Evolutionary conservation across 2,888 invertebrate species (phyloP), one percentile per base, ranked within the genome.

Genomic region (Eupithecia insigniata): DNA sequence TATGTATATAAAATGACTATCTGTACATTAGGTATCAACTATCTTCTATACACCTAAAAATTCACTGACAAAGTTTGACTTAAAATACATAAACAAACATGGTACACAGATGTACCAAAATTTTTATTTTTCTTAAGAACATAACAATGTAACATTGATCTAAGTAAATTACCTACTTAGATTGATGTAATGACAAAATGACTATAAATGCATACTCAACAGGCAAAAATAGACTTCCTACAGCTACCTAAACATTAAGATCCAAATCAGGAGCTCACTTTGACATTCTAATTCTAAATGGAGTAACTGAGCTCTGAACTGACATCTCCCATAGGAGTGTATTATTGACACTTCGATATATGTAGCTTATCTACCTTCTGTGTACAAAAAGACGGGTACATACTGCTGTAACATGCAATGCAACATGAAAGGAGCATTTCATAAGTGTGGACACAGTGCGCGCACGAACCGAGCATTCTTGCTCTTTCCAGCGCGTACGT

Each of bases 151-250:
- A 14, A n/a, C 12, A 4, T n/a, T n/a, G n/a, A n/a, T n/a, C n/a
- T n/a, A n/a, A n/a, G n/a, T n/a, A n/a, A n/a, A n/a, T n/a, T n/a
- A n/a, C n/a, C n/a, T n/a, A n/a, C n/a, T n/a, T n/a, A n/a, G n/a
- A n/a, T n/a, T n/a, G n/a, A n/a, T n/a, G n/a, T 30, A 30, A 30
- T 1, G 60, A 34, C 26, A 26, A 39, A n/a, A 26, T 64, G 22
- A 55, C 66, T 51, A 22, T 55, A 67, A 67, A 60, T 62, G 61
- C 61, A 62, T 34, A 62, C 5, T 32, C 32, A 62, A 62, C 34
- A n/a, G 61, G n/a, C 32, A 34, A 62, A 62, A 62, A 12, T n/a
- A 32, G 18, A 5, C 7, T 22, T 22, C 12, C 0, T 51, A 55
- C 55, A 55, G 4, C n/a, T 46, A 46, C 46, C n/a, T 55, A 55